Percentiles rank a stretch among this genome's conserved stretches.
phyloP scores from a whole-genome alignment of 2,113 vertebrate genomes.

The Melozone crissalis region DNA sequence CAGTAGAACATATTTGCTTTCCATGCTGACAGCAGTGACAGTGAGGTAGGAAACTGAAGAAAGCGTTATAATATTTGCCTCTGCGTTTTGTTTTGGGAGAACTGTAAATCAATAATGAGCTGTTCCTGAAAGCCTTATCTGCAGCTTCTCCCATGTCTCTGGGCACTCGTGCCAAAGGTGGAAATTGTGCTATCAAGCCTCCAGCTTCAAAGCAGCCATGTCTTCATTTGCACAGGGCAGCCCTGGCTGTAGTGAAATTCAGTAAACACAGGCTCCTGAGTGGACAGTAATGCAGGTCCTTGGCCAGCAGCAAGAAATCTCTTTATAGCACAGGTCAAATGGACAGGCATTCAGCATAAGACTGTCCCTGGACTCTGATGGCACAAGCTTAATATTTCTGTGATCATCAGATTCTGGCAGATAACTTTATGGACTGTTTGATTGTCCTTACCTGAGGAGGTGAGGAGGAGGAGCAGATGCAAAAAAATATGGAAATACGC shows the following conservation, averaged over 20 bases:
- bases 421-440: background rate
- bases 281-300: background rate
- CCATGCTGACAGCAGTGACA: background rate
- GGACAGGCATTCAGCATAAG: background rate
- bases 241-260: constrained; percentile 8
- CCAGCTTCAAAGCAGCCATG: constrained; percentile 47
- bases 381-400: background rate
- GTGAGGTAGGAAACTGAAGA: constrained; percentile 10
- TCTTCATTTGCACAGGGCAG: constrained; percentile 41
- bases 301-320: background rate
- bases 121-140: background rate
- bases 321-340: background rate
- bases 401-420: background rate
- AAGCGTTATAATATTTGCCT: background rate
- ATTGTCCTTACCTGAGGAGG: background rate
- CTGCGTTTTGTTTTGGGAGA: background rate
- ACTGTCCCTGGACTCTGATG: background rate
- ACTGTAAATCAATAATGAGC: background rate
- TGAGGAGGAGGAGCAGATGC: background rate
- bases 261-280: background rate
- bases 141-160: background rate
- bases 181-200: background rate
- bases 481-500: background rate
- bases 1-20: background rate
- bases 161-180: background rate